Conservation (phyloP, 2,797 vertebrate species). For the Aratinga solstitialis region DNA sequence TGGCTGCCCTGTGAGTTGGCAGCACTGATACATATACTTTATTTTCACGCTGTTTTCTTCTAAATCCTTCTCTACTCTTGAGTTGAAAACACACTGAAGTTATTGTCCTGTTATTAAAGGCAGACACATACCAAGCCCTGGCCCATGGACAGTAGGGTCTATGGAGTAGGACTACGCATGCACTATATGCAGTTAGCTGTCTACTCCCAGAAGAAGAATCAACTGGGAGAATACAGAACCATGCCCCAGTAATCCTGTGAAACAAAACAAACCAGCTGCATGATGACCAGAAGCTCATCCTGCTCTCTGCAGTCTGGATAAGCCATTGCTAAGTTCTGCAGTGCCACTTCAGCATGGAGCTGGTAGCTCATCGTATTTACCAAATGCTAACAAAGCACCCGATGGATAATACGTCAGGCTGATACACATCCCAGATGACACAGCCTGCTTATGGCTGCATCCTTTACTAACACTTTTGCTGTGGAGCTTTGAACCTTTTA, state of each 20-base stretch:
- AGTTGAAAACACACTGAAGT: background rate
- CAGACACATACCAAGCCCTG: background rate
- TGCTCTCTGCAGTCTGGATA: background rate
- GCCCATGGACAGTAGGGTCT: background rate
- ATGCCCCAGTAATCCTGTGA: background rate
- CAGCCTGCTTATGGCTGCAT: background rate
- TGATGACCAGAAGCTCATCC: background rate
- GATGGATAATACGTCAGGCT: background rate
- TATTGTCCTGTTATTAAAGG: background rate
- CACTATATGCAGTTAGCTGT: background rate
- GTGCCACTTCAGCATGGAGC: background rate
- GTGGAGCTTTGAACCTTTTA: background rate
- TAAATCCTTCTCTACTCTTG: background rate
- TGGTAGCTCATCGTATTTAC: background rate
- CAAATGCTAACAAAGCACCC: background rate
- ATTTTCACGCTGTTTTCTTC: background rate
- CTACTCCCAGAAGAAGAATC: background rate
- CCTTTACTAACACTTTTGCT: background rate
- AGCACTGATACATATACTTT: accelerated
- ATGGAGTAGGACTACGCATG: background rate
- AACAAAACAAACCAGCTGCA: background rate
- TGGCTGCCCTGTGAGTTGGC: background rate
- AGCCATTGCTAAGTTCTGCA: background rate
- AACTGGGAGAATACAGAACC: background rate
- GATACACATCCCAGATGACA: background rate